Percentiles rank a stretch among this genome's conserved stretches.
These are phyloP conservation scores for Chrosomus eos DNA, from an alignment of 2,797 vertebrate genomes.

Conservation along the genomic window DNA sequence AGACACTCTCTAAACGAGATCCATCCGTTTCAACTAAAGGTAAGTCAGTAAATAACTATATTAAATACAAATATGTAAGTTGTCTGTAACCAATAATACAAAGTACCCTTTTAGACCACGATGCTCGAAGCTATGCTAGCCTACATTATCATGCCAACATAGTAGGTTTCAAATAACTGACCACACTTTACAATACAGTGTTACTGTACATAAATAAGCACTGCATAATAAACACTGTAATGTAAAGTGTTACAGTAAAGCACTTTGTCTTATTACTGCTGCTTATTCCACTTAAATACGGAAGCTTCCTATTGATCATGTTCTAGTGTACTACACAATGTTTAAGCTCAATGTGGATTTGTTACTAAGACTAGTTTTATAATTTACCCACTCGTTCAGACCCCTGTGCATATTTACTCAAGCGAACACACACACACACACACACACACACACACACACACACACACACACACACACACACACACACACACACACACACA, in stretches of 20 bases:
- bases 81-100: background rate
- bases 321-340: background rate
- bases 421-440: background rate
- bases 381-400: background rate
- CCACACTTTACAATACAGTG: background rate
- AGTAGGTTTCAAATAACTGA: background rate
- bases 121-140: background rate
- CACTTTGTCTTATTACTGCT: background rate
- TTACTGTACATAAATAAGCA: background rate
- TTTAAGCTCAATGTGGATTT: slow-evolving; percentile 14
- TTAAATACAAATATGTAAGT: background rate
- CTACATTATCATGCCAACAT: background rate
- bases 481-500: too few species aligned
- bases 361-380: slow-evolving; percentile 13
- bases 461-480: too few species aligned
- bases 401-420: slow-evolving; percentile 18
- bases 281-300: background rate
- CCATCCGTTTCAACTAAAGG: slow-evolving; percentile 91
- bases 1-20: slow-evolving; percentile 91
- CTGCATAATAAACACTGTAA: background rate
- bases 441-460: too few species aligned
- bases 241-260: background rate
- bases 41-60: slow-evolving; percentile 66
- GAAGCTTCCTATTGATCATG: background rate
- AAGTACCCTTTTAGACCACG: background rate